Base-by-base conservation (phyloP, 2,797 vertebrate genomes). In the Falco cherrug region DNA sequence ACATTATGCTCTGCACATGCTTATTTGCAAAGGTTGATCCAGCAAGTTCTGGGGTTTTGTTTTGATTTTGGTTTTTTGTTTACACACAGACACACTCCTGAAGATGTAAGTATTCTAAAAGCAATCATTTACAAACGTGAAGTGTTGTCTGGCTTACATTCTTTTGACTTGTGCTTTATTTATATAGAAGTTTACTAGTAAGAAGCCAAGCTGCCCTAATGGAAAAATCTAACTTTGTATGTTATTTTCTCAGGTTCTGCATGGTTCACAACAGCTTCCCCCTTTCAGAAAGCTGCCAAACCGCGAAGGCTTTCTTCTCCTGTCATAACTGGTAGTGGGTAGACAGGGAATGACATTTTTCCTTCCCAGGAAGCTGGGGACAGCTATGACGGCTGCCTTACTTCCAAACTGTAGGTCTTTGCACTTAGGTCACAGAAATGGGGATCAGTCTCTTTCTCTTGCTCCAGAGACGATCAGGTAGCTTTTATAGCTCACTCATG, bases 201-300 rank as follows among this genome's bases (percentile, higher is more conserved):
- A 80, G n/a, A 87, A 69, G 51, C 61, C 79, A 97, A 80, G 53
- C 29, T 61, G 50, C 31, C 22, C 31, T 68, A 50, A 91, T 7
- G 37, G 81, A 95, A 92, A 93, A 88, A 86, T 26, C 22, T 51
- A 70, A 64, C 12, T 39, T 78, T 21, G 18, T 31, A 25, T 73
- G 37, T 48, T 48, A 31, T 91, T 95, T 96, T 91, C 85, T 70
- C 76, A 57, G 61, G 78, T 94, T 93, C 71, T 64, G 76, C 64
- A 59, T 6, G 13, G 60, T 20, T 90, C 74, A 43, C 60, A 90
- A 69, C n/a, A 93, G 85, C 78, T 84, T 87, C 19, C 47, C 29
- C 61, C 65, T 84, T 45, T 83, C 74, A 89, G 84, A 88, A 82
- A 82, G 77, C 87, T 80, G 65, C 53, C 83, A 54, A 39, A 75